Conservation (phyloP, 1,140 invertebrate genomes). For the Trinorchestia longiramus region DNA sequence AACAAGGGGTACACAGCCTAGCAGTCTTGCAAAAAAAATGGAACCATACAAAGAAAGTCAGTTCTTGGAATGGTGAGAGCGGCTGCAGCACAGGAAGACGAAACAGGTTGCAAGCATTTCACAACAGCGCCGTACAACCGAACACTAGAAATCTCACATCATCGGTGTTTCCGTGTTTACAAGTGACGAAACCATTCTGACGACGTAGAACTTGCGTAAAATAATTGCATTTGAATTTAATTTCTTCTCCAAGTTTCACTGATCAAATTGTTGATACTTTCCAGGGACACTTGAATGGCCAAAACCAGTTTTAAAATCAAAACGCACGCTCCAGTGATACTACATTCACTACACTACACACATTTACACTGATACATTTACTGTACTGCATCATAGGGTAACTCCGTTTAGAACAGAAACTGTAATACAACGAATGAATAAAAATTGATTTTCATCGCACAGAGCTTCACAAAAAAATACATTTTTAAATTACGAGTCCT, state of each 20-base stretch:
- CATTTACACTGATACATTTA: too few relatives aligned
- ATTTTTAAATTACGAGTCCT: neutral
- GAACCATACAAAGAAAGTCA: neutral
- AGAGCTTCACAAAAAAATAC: neutral
- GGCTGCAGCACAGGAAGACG: neutral
- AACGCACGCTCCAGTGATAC: neutral
- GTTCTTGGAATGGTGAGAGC: neutral
- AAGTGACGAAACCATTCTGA: neutral
- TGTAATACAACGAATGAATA: neutral
- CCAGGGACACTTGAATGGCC: too few relatives aligned
- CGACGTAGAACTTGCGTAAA: neutral
- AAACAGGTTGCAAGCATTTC: conserved; percentile 23
- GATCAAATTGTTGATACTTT: neutral
- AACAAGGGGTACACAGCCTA: neutral
- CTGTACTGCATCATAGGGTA: neutral
- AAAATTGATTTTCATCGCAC: neutral
- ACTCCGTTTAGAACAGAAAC: neutral
- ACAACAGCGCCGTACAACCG: neutral
- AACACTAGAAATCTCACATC: neutral
- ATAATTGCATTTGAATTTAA: neutral
- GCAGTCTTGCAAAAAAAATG: neutral
- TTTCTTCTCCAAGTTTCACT: neutral
- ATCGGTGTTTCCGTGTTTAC: neutral
- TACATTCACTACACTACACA: neutral
- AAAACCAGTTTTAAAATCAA: neutral